Evolutionary conservation across 2,113 vertebrate genomes (phyloP).

Genomic region (Pristiophorus japonicus): DNA sequence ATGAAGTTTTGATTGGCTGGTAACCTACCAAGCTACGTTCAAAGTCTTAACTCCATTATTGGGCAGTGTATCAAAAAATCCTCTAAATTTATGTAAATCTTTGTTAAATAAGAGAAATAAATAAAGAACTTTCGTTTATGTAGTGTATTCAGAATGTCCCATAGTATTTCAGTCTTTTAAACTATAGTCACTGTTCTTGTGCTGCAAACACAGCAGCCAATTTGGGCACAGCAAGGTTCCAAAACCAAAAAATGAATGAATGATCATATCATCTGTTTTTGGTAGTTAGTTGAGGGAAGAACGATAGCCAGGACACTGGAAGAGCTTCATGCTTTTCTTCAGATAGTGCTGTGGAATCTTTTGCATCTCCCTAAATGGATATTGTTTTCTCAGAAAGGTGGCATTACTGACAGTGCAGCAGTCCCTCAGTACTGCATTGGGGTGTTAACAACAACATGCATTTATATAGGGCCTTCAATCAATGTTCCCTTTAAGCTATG

Average conservation of each 20-base stretch:
- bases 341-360: too few relatives aligned
- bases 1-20: neutral
- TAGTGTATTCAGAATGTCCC: too few relatives aligned
- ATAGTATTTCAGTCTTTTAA: neutral
- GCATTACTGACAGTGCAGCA: neutral
- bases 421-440: neutral
- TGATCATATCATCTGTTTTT: too few relatives aligned
- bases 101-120: too few relatives aligned
- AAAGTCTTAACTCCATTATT: too few relatives aligned
- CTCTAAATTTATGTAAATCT: too few relatives aligned
- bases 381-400: neutral
- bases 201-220: neutral
- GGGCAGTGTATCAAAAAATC: neutral
- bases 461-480: neutral
- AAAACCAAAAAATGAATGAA: neutral
- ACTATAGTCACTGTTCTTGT: neutral
- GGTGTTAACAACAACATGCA: neutral
- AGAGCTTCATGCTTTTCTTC: too few relatives aligned
- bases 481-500: too few relatives aligned
- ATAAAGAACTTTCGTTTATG: too few relatives aligned
- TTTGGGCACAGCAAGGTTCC: neutral
- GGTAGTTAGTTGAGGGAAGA: too few relatives aligned
- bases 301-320: too few relatives aligned
- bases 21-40: neutral
- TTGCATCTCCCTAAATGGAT: neutral